Conservation (phyloP, 2,888 invertebrate species). For the Halocaridina rubra region DNA sequence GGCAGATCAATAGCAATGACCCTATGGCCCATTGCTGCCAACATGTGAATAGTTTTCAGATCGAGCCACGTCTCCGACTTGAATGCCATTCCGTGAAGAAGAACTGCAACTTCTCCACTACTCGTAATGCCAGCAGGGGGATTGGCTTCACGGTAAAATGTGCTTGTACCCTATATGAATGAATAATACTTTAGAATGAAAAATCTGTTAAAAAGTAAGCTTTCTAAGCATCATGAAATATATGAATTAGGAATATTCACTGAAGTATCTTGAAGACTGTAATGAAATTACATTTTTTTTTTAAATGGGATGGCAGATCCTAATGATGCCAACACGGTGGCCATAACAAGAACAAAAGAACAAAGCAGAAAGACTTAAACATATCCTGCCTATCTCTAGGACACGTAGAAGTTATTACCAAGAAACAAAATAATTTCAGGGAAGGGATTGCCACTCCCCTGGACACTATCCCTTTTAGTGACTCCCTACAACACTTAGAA, state of each 20-base stretch:
- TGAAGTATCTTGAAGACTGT: background rate
- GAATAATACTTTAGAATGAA: background rate
- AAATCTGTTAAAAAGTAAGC: too few relatives aligned
- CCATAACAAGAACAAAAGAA: too few relatives aligned
- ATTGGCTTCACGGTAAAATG: slow-evolving; percentile 45
- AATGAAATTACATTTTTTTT: too few relatives aligned
- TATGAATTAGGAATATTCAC: background rate
- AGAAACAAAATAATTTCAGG: too few relatives aligned
- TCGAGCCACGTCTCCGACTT: slow-evolving; percentile 70
- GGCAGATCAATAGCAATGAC: slow-evolving; percentile 71
- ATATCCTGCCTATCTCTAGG: too few relatives aligned
- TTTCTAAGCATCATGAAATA: background rate
- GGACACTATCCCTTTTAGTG: too few relatives aligned
- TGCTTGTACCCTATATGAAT: slow-evolving; percentile 21
- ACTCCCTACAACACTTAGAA: too few relatives aligned
- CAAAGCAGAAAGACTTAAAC: too few relatives aligned
- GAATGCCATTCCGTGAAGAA: slow-evolving; percentile 71
- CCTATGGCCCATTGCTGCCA: slow-evolving; percentile 69
- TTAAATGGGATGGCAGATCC: too few relatives aligned
- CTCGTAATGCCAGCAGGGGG: slow-evolving; percentile 25
- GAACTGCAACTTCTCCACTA: slow-evolving; percentile 66
- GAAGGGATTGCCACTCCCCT: too few relatives aligned
- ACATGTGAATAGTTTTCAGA: slow-evolving; percentile 68
- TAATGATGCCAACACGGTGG: too few relatives aligned
- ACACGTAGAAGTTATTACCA: too few relatives aligned